phyloP scores from a whole-genome alignment of 1,140 invertebrate species.

The Drosophila obscura region DNA sequence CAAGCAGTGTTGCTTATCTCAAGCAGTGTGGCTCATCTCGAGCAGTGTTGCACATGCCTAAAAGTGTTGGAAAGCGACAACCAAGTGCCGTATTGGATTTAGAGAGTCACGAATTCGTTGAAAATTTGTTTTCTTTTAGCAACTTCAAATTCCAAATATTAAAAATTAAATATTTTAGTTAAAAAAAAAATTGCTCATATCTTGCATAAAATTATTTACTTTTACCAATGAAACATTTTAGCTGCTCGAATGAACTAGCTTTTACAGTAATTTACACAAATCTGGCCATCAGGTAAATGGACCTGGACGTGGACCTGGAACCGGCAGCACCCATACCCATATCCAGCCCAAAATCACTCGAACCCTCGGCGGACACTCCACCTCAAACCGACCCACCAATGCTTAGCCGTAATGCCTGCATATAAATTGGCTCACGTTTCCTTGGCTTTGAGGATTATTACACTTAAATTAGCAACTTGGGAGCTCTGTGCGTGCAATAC shows the following conservation, averaged over 20 bases:
- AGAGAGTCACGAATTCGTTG: too few relatives aligned
- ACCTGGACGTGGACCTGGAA: neutral
- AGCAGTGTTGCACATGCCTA: too few relatives aligned
- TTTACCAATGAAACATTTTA: neutral
- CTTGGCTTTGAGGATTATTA: conserved; percentile 82
- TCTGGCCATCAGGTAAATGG: conserved; percentile 70
- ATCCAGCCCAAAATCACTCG: conserved; percentile 10
- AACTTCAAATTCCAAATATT: too few relatives aligned
- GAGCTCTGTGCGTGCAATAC: conserved; percentile 70
- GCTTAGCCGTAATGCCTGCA: conserved; percentile 68
- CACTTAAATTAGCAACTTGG: conserved; percentile 83
- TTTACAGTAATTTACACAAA: conserved; percentile 43
- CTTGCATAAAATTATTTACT: neutral
- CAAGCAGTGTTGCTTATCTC: too few relatives aligned
- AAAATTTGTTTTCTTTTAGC: neutral
- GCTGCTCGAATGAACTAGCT: conserved; percentile 22
- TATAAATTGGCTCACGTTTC: conserved; percentile 82
- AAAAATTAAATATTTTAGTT: too few relatives aligned
- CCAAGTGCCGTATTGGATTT: too few relatives aligned
- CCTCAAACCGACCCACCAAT: conserved; percentile 14
- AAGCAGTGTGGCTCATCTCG: too few relatives aligned
- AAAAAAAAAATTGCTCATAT: too few relatives aligned
- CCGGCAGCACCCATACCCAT: conserved; percentile 8
- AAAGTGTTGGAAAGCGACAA: too few relatives aligned
- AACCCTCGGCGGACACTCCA: neutral